Evolutionary conservation across 2,797 vertebrate genomes (phyloP), one percentile per base, ranked within the genome.

Genomic region (Pantherophis vulpinus): DNA sequence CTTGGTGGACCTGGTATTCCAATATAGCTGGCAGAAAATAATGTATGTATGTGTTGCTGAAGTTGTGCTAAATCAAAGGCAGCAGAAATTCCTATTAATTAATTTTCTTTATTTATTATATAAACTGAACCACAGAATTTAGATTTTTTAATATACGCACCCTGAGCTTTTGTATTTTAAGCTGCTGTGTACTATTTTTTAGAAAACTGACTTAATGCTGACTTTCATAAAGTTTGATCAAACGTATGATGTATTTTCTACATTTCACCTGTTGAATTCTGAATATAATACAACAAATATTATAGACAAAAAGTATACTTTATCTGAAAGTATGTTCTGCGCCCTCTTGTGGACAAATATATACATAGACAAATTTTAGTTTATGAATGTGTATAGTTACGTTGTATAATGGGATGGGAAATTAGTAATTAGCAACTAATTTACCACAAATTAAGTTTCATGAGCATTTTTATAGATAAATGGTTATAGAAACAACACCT

Each of bases 271-370:
- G 88, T 92, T 94, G 91, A n/a, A 90, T 90, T 90, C 92, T 60
- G 60, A 23, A 74, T 2, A 93, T 70, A 89, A 29, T 1, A n/a
- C 91, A 58, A 20, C 11, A 89, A 32, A 92, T 60, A 10, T 4
- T 88, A 27, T 66, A 1, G 0, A 9, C 59, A 23, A 93, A 89
- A 55, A 91, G 88, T 89, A 93, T 79, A n/a, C 10, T 91, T 90
- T 54, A 4, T 91, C 29, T 61, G 5, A 47, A 88, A 94, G 66
- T 5, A 51, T 86, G 88, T 91, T 86, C 51, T 93, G 61, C 88
- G 94, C 95, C 96, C 96, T 96, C 97, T 96, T 96, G 96, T 96
- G 93, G 89, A 16, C 55, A 92, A 88, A 60, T 63, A 1, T 74
- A 74, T 18, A 74, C 16, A 74, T 74, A 20, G 27, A 91, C 66